Percentiles rank a stretch among this genome's conserved stretches.
Evolutionary conservation across 30 jellyfish, hydroid and myxozoan genomes (phyloP).

Genomic region (Aurelia sp.): DNA sequence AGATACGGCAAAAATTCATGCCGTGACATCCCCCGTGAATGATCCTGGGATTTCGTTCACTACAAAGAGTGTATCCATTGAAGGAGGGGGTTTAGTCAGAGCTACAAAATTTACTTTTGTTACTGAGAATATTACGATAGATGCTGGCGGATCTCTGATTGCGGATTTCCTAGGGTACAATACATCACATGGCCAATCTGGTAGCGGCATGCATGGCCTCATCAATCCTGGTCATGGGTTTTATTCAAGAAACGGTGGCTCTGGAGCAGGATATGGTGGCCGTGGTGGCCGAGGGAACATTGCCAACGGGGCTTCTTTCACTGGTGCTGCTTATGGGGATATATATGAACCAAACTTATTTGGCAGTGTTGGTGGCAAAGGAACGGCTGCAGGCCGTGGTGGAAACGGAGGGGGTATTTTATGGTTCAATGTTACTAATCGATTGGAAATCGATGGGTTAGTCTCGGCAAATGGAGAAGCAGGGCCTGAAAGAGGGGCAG

Average conservation of each 20-base stretch:
- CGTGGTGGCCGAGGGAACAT: conserved; percentile 73
- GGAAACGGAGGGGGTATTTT: conserved; percentile 76
- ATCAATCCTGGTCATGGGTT: conserved; percentile 64
- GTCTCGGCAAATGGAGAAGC: conserved; percentile 72
- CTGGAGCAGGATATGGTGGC: conserved; percentile 82
- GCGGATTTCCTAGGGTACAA: conserved; percentile 73
- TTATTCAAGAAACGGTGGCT: conserved; percentile 64
- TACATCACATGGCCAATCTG: conserved; percentile 66
- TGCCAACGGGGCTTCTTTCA: conserved; percentile 61
- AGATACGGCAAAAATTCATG: conserved; percentile 70
- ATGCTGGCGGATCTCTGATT: conserved; percentile 65
- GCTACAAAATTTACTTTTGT: conserved; percentile 70
- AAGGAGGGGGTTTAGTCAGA: conserved; percentile 74
- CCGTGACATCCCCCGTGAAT: conserved; percentile 69
- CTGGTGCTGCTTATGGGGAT: conserved; percentile 80
- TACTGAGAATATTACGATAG: conserved; percentile 66
- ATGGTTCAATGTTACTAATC: conserved; percentile 68
- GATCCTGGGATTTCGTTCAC: conserved; percentile 62
- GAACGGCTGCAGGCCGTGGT: conserved; percentile 48
- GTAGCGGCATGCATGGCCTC: conserved; percentile 62
- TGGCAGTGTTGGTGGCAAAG: conserved; percentile 72
- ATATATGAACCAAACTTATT: conserved; percentile 51
- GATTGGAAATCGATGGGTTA: conserved; percentile 63
- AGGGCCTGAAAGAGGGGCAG: conserved; percentile 56
- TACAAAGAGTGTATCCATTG: conserved; percentile 49